phyloP scores from a whole-genome alignment of 2,888 invertebrate genomes.

The Plebejus argus region DNA sequence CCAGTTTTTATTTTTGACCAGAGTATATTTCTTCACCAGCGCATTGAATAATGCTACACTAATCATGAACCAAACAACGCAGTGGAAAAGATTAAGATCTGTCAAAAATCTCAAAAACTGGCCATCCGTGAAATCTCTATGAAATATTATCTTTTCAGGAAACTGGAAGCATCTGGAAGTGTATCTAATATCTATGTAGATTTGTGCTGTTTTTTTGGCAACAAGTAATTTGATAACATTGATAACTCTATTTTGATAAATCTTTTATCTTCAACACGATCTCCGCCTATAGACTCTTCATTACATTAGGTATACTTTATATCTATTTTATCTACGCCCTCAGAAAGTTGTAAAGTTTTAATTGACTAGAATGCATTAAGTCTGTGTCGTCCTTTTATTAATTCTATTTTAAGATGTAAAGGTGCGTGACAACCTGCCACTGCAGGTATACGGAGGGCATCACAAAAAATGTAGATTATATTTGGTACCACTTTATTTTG shows the following conservation, averaged over 20 bases:
- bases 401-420: slow-evolving; percentile 15
- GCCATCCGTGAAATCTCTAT: no score
- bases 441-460: background rate
- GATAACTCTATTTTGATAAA: background rate
- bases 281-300: background rate
- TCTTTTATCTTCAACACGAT: background rate
- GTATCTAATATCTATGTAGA: background rate
- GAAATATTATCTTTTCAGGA: background rate
- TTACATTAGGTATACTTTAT: no score
- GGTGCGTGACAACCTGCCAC: background rate
- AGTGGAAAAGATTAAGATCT: no score
- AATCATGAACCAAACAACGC: no score
- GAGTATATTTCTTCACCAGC: no score
- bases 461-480: background rate
- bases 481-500: background rate
- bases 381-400: background rate
- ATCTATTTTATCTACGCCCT: background rate
- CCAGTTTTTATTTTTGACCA: no score
- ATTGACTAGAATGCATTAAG: background rate
- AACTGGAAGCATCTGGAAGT: no score
- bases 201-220: background rate
- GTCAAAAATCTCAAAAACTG: no score
- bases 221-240: background rate
- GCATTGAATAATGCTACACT: no score
- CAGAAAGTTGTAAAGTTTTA: background rate